A percentile compares a stretch with the other conserved stretches of the same genome.
Evolutionary conservation across 1,140 invertebrate species (phyloP).

Genomic region (Eubasilissa regina): DNA sequence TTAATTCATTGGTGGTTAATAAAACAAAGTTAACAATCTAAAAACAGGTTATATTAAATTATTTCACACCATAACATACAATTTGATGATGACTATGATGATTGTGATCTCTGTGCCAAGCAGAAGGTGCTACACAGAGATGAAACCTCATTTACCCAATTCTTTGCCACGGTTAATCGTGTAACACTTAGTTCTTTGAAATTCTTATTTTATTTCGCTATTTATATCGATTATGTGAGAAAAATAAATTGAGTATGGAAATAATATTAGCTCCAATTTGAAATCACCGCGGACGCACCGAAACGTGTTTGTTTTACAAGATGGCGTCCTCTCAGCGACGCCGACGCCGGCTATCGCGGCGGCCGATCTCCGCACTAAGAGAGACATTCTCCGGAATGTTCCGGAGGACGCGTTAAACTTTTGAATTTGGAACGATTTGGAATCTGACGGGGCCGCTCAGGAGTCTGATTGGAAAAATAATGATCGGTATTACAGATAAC

Average conservation of each 20-base stretch:
- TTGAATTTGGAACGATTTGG: not conserved
- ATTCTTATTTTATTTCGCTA: not conserved
- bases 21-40: too few species aligned
- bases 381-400: not conserved
- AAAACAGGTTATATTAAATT: not conserved
- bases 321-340: not conserved
- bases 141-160: not conserved
- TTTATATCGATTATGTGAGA: not conserved
- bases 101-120: too few species aligned
- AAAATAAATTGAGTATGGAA: not conserved
- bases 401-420: not conserved
- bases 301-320: conserved; percentile 17
- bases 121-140: not conserved
- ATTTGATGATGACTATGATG: too few species aligned
- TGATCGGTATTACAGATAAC: not conserved
- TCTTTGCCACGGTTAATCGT: not conserved
- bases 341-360: not conserved
- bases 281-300: not conserved
- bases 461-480: not conserved
- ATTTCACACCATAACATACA: too few species aligned
- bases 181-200: not conserved
- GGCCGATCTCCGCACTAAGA: not conserved
- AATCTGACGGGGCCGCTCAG: not conserved
- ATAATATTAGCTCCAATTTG: not conserved
- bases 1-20: too few species aligned